Percentiles rank a stretch among this genome's conserved stretches.
Evolutionary conservation across 2,797 vertebrate species (phyloP).

Genomic region (Oreochromis mossambicus): DNA sequence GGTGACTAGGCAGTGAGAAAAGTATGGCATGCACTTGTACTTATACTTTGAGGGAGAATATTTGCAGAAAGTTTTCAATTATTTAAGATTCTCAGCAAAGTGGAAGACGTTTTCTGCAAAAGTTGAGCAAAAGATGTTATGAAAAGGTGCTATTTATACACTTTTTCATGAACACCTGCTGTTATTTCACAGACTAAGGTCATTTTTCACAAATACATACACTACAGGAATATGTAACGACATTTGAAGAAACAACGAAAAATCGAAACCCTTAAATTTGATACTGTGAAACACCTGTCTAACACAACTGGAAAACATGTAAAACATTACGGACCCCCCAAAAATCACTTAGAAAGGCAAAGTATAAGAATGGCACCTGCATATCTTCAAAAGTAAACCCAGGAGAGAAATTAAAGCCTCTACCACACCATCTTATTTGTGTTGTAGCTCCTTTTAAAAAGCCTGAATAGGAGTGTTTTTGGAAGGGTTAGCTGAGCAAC

Average conservation of each 20-base stretch:
- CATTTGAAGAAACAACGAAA: not conserved
- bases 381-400: slow-evolving; percentile 4
- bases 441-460: not conserved
- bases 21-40: not conserved
- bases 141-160: not conserved
- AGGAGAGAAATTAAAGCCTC: slow-evolving; percentile 11
- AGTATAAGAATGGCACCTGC: not conserved
- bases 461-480: not conserved
- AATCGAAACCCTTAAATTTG: not conserved
- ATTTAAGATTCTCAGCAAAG: not conserved
- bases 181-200: not conserved
- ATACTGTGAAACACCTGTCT: slow-evolving; percentile 9
- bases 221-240: not conserved
- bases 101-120: not conserved
- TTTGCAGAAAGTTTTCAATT: not conserved
- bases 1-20: not conserved
- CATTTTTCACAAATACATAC: not conserved
- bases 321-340: not conserved
- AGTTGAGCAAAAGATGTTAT: not conserved
- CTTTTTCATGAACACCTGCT: not conserved
- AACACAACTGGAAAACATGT: not conserved
- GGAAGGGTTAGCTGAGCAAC: not conserved
- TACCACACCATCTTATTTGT: slow-evolving; percentile 6
- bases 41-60: not conserved
- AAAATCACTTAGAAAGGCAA: not conserved